Conservation (phyloP, 2,113 vertebrate genomes). For the Myxocyprinus asiaticus region DNA sequence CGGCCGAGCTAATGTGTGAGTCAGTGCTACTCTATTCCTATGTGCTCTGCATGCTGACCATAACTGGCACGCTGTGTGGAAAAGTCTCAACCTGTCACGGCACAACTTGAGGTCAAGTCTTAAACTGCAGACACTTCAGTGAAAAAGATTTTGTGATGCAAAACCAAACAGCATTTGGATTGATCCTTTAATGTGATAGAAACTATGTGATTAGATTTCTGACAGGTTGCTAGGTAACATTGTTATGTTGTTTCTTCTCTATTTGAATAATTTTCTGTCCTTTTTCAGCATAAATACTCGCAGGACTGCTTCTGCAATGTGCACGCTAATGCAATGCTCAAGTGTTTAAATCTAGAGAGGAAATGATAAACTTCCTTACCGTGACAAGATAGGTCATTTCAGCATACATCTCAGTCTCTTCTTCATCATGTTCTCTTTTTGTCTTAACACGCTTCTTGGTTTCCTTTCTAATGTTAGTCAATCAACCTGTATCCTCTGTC, state of each 20-base stretch:
- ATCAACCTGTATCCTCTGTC: slow-evolving; percentile 37
- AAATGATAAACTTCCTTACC: slow-evolving; percentile 58
- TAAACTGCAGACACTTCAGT: slow-evolving; percentile 4
- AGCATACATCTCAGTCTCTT: slow-evolving; percentile 31
- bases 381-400: slow-evolving; percentile 34
- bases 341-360: not conserved
- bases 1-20: slow-evolving; percentile 37
- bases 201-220: not conserved
- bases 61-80: slow-evolving; percentile 6
- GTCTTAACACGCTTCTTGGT: not conserved
- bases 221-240: not conserved
- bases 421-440: no score
- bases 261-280: not conserved
- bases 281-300: not conserved
- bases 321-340: not conserved
- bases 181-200: not conserved
- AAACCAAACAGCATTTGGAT: not conserved
- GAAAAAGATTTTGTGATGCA: not conserved
- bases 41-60: slow-evolving; percentile 48
- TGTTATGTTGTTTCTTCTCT: not conserved
- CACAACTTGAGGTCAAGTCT: slow-evolving; percentile 33
- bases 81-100: slow-evolving; percentile 6
- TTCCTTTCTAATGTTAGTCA: slow-evolving; percentile 32
- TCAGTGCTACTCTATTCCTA: slow-evolving; percentile 35
- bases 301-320: not conserved